Evolutionary conservation across 2,888 invertebrate genomes (phyloP).

Genomic region (Pristionchus arcanus): DNA sequence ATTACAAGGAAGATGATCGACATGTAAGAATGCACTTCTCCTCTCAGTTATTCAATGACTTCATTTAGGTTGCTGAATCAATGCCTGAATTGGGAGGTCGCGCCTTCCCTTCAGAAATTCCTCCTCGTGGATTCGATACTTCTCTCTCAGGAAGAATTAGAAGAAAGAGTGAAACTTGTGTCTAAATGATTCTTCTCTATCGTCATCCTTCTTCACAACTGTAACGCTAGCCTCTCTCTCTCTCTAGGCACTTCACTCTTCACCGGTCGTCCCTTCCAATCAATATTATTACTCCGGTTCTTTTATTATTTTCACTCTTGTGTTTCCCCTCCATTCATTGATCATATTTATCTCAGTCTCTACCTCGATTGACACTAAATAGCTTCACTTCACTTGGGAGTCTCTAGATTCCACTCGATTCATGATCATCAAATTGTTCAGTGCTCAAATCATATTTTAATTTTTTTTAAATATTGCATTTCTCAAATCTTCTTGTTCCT

Average conservation of each 20-base stretch:
- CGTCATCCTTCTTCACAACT: neutral
- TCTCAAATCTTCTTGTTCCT: neutral
- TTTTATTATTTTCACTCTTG: neutral
- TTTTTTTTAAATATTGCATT: neutral
- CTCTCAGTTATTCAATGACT: neutral
- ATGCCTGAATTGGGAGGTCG: constrained; percentile 74
- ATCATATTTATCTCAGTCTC: constrained; percentile 19
- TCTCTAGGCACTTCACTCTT: constrained; percentile 21
- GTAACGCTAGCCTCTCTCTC: neutral
- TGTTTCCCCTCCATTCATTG: neutral
- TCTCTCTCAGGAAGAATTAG: constrained; percentile 71
- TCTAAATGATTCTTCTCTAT: constrained; percentile 60
- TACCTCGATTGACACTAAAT: constrained; percentile 39
- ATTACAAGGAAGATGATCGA: constrained; percentile 61
- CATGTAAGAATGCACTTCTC: neutral
- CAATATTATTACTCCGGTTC: constrained; percentile 27
- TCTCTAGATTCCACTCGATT: neutral
- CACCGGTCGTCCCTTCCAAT: neutral
- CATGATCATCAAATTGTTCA: constrained; percentile 41
- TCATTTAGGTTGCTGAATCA: constrained; percentile 69
- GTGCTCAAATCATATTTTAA: neutral
- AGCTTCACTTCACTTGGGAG: neutral
- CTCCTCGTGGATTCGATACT: constrained; percentile 60
- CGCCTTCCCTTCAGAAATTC: constrained; percentile 65
- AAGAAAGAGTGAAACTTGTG: constrained; percentile 77